Conservation (phyloP, 2,888 invertebrate genomes). For the Tinea pellionella region DNA sequence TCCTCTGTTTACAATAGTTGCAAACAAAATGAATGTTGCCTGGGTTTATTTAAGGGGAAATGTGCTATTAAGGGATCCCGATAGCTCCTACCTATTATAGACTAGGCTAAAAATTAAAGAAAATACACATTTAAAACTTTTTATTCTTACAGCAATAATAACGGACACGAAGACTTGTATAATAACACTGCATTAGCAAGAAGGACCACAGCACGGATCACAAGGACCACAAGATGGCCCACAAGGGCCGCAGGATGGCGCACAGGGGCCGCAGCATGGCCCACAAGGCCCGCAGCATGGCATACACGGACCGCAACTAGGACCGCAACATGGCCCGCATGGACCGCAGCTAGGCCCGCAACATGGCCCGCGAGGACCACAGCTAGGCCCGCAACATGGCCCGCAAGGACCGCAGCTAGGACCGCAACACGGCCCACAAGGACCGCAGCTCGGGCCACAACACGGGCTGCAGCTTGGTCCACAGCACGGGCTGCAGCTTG, state of each 20-base stretch:
- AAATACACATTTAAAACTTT: background rate
- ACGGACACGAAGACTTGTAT: background rate
- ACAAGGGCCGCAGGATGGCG: slow-evolving; percentile 5
- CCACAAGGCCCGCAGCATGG: slow-evolving; percentile 15
- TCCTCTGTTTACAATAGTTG: no score
- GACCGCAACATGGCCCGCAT: background rate
- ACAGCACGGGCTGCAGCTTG: slow-evolving; percentile 19
- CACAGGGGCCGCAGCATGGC: slow-evolving; percentile 9
- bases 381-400: background rate
- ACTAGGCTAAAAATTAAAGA: background rate
- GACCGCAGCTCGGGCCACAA: slow-evolving; percentile 14
- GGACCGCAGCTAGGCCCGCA: background rate
- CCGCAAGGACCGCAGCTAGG: slow-evolving; percentile 13
- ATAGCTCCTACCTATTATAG: no score
- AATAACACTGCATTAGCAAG: slow-evolving; percentile 12
- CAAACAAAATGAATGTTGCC: no score
- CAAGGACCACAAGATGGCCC: slow-evolving; percentile 11
- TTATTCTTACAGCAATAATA: background rate
- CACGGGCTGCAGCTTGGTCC: slow-evolving; percentile 23
- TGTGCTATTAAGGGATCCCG: no score
- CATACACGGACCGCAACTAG: slow-evolving; percentile 4
- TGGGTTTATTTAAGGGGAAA: no score
- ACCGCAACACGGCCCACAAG: slow-evolving; percentile 5
- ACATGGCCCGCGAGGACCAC: slow-evolving; percentile 13
- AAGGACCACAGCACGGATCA: slow-evolving; percentile 16